Percentiles rank a stretch among this genome's conserved stretches.
These are phyloP conservation scores for Pocillopora damicornis DNA, from an alignment of 64 coral and sea anemone genomes.

Conservation along the genomic window DNA sequence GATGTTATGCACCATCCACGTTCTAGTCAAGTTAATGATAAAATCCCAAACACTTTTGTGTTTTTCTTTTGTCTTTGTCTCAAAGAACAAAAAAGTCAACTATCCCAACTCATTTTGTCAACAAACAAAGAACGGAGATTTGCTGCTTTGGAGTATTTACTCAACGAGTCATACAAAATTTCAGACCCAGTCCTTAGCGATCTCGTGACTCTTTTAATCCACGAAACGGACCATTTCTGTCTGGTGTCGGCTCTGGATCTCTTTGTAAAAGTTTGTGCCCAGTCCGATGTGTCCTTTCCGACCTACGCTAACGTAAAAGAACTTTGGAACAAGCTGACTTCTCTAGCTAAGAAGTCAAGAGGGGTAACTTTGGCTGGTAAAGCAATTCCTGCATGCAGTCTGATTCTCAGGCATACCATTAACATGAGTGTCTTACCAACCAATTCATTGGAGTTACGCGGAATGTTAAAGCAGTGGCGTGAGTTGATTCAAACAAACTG, in stretches of 20 bases:
- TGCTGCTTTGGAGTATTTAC: slow-evolving; percentile 34
- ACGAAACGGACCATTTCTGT: slow-evolving; percentile 57
- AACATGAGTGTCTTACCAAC: neutral
- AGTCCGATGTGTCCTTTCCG: neutral
- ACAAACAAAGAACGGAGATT: slow-evolving; percentile 39
- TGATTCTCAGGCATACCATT: slow-evolving; percentile 26
- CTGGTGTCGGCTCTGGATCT: slow-evolving; percentile 38
- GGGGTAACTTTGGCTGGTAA: slow-evolving; percentile 36
- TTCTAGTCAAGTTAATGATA: too few species aligned
- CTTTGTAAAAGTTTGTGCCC: slow-evolving; percentile 17
- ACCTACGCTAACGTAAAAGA: neutral
- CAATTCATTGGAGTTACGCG: neutral
- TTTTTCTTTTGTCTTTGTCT: neutral
- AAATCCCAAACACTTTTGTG: neutral
- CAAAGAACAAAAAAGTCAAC: neutral
- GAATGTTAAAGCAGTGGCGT: slow-evolving; percentile 25
- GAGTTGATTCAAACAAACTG: neutral
- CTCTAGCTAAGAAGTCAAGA: slow-evolving; percentile 4
- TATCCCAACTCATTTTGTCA: slow-evolving; percentile 26
- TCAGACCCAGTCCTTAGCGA: neutral
- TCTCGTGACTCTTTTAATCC: slow-evolving; percentile 15
- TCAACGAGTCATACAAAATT: neutral
- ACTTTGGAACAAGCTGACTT: slow-evolving; percentile 41
- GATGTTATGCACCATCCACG: too few species aligned
- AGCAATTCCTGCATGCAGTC: slow-evolving; percentile 34